A percentile compares a stretch with the other conserved stretches of the same genome.
These are phyloP conservation scores for Lucinisca nassula DNA, from an alignment of 2,888 invertebrate species.

Conservation along the genomic window DNA sequence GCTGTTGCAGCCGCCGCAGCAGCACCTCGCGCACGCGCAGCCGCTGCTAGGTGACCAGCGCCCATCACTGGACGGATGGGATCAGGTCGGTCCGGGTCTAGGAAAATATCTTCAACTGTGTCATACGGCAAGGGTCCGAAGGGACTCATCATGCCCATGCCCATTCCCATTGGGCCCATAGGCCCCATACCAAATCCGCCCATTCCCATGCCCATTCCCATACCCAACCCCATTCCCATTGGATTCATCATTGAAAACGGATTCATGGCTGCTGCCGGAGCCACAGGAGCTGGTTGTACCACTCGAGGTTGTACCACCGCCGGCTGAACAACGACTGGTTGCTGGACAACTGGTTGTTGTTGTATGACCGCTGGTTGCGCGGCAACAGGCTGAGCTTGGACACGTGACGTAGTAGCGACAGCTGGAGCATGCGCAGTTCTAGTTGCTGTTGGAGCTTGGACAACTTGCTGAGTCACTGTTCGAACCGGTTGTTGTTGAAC, in stretches of 20 bases:
- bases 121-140: neutral
- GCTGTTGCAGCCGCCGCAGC: neutral
- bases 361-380: neutral
- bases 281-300: neutral
- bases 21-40: neutral
- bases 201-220: neutral
- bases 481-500: neutral
- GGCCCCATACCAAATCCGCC: neutral
- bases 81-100: neutral
- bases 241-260: neutral
- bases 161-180: neutral
- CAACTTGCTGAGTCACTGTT: neutral
- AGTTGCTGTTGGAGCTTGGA: neutral
- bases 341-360: neutral
- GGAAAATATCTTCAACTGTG: neutral
- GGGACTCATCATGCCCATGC: neutral
- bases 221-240: neutral
- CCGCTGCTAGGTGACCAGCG: neutral
- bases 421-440: neutral
- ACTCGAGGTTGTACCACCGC: neutral
- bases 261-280: neutral
- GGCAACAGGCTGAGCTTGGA: neutral
- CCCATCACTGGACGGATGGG: neutral
- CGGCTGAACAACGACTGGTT: neutral
- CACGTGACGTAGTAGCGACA: neutral